A percentile compares a stretch with the other conserved stretches of the same genome.
Conservation (phyloP, 2,888 invertebrate species). For the Furcula furcula region DNA sequence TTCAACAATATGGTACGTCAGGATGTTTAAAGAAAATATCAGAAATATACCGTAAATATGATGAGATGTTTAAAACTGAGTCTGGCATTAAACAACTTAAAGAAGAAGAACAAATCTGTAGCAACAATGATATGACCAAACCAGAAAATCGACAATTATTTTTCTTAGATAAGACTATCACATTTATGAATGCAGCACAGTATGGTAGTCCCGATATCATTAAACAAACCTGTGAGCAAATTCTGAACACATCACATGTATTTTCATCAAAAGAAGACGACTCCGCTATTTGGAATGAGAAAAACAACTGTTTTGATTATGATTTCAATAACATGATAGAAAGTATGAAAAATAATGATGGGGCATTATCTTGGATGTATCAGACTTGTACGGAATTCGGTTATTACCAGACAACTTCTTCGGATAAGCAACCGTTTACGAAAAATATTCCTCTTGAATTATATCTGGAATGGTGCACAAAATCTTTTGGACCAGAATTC, state of each 20-base stretch:
- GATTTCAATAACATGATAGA: conserved; percentile 54
- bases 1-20: conserved; percentile 51
- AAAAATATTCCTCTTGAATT: conserved; percentile 63
- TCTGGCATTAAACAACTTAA: conserved; percentile 52
- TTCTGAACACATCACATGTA: conserved; percentile 24
- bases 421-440: conserved; percentile 81
- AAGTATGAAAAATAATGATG: conserved; percentile 35
- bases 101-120: conserved; percentile 60
- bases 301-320: conserved; percentile 45
- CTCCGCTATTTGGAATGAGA: conserved; percentile 34
- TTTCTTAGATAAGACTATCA: conserved; percentile 44
- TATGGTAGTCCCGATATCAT: conserved; percentile 50
- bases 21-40: conserved; percentile 49
- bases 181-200: conserved; percentile 54
- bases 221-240: conserved; percentile 42
- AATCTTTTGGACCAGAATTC: conserved; percentile 63
- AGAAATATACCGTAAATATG: conserved; percentile 48
- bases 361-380: conserved; percentile 82
- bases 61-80: conserved; percentile 42
- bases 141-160: conserved; percentile 59
- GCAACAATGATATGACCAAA: conserved; percentile 48
- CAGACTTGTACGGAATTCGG: conserved; percentile 91
- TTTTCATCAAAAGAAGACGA: conserved; percentile 29
- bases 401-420: conserved; percentile 85
- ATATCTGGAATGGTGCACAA: conserved; percentile 60